Evolutionary conservation across 2,888 invertebrate genomes (phyloP), one percentile per base, ranked within the genome.

Genomic region (Dexiosoma caninum): DNA sequence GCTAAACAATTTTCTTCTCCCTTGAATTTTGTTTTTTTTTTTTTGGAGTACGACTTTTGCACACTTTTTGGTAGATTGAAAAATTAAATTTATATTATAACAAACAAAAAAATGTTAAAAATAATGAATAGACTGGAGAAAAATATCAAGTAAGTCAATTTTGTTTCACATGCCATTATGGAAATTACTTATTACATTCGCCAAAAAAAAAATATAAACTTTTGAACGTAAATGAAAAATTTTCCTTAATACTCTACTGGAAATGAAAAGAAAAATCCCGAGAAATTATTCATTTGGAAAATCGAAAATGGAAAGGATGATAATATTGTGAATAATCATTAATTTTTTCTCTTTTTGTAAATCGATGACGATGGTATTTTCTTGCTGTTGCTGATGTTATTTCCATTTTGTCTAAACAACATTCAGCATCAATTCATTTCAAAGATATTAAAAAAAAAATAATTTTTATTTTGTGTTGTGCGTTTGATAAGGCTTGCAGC

Each of bases 271-370:
- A 70, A 55, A 57, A 49, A 62, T 49, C 27, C 64, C 46, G 12
- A 66, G 16, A 71, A 78, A 19, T 64, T 51, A 42, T 71, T 78
- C 59, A 30, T 51, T 66, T 71, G 77, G 64, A 78, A 78, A 78
- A 66, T 78, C 10, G 19, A 71, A 78, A 77, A 59, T 62, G n/a
- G 23, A 70, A 69, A 71, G 71, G 66, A 49, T 27, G 49, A 71
- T 51, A 66, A 64, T 49, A 64, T 64, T 57, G 71, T 71, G 42
- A 59, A 66, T 51, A 64, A 59, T 70, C 69, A 62, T 69, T 69
- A 64, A 35, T 57, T 51, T 32, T 27, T 51, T 57, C 35, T n/a
- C 53, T n/a, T n/a, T 55, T 44, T 67, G 42, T 44, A 46, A 69
- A 21, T 55, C 21, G 23, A 57, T 57, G 19, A 44, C 37, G 44